Conservation (phyloP, 2,113 vertebrate species). For the Maccullochella peelii region DNA sequence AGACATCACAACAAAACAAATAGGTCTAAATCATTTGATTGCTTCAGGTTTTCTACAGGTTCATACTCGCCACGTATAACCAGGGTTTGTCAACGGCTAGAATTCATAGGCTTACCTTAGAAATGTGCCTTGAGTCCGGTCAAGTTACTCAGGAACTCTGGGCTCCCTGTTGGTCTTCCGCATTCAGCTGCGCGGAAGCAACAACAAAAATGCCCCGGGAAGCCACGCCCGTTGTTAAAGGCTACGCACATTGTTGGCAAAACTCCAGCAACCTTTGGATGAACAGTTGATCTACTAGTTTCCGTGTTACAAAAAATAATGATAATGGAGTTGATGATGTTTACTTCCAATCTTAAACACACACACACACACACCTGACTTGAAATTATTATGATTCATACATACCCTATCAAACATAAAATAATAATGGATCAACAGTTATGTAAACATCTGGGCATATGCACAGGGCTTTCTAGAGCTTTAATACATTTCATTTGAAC, state of each 20-base stretch:
- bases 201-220: not conserved
- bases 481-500: not conserved
- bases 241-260: not conserved
- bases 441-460: not conserved
- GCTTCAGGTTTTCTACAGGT: not conserved
- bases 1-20: not conserved
- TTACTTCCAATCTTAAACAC: not conserved
- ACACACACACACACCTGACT: not conserved
- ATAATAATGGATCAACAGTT: not conserved
- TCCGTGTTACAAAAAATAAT: not conserved
- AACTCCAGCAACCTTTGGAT: not conserved
- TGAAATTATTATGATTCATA: not conserved
- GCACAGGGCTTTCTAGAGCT: not conserved
- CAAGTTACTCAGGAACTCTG: not conserved
- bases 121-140: not conserved
- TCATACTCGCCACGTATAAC: not conserved
- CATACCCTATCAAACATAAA: not conserved
- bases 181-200: constrained; percentile 11
- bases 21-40: not conserved
- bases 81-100: accelerated
- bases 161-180: constrained; percentile 60
- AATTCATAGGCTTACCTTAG: constrained; percentile 34
- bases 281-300: not conserved
- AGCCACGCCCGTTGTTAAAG: constrained; percentile 50
- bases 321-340: not conserved